Evolutionary conservation across 30 jellyfish, hydroid and myxozoan genomes (phyloP).

Genomic region (Rhopilema esculentum): DNA sequence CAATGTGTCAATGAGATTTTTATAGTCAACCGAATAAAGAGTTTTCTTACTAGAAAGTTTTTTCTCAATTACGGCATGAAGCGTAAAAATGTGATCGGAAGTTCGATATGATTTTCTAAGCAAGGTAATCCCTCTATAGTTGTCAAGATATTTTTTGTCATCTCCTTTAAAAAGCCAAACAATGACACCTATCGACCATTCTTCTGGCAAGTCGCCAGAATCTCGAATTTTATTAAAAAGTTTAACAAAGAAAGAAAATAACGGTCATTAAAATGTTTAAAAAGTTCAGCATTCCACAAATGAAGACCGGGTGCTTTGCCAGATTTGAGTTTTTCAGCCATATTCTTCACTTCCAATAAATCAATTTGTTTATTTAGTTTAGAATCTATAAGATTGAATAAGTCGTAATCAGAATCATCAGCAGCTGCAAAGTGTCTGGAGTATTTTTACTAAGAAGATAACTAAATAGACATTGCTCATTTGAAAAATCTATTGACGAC

Average conservation of each 20-base stretch:
- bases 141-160: slow-evolving; percentile 3
- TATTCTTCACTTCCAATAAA: neutral
- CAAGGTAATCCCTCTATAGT: slow-evolving; percentile 21
- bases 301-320: neutral
- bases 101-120: neutral
- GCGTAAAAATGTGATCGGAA: slow-evolving; percentile 23
- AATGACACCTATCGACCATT: slow-evolving; percentile 5
- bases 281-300: neutral
- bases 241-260: neutral
- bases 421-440: too few relatives aligned
- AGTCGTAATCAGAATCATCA: too few relatives aligned
- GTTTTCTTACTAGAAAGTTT: neutral
- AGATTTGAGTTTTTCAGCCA: neutral
- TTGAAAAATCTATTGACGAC: too few relatives aligned
- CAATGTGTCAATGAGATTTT: neutral
- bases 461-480: too few relatives aligned
- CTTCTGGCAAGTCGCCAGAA: slow-evolving; percentile 14
- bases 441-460: too few relatives aligned
- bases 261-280: neutral
- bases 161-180: slow-evolving; percentile 8
- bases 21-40: neutral
- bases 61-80: slow-evolving; percentile 14
- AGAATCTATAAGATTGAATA: too few relatives aligned
- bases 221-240: slow-evolving; percentile 2
- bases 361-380: neutral